Evolutionary conservation across 2,888 invertebrate species (phyloP), one percentile per base, ranked within the genome.

Genomic region (Oscheius sp.): DNA sequence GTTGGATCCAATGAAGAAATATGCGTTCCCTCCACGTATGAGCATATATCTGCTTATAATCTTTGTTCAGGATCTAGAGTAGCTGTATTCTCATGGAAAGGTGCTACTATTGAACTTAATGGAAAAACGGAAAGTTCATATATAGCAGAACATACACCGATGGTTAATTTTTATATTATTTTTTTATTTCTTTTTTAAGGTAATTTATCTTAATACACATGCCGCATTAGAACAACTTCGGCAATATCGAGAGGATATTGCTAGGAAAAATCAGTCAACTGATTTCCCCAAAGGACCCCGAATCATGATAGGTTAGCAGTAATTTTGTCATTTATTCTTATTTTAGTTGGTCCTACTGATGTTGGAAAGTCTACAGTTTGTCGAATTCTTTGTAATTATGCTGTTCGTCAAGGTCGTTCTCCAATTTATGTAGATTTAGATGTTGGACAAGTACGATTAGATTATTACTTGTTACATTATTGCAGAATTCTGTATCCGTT

Each of bases 341-440:
- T n/a, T 70, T 44, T 68, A 75, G 77, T 77, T 17, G 86, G 98
- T 0, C 97, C 97, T 0, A 91, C 91, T 41, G 97, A 97, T 87
- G 97, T 97, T 1, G 98, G 98, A 20, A 98, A 98, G 87, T 93
- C 93, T 0, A 96, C 97, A 0, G 87, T 98, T 1, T 92, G 92
- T 66, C 90, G 92, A 72, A 90, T 98, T 74, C 89, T 98, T 5
- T 88, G 96, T 0, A 98, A 98, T 88, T 98, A 97, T 87, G 95
- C 94, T 0, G 95, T 95, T 0, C 89, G 97, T 72, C 91, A 94
- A 89, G 88, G 88, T 1, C 78, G 89, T 41, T 86, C 88, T 24
- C 97, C 97, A 0, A 91, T 97, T 67, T 94, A 91, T 87, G 94
- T 95, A 0, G 97, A 98, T 85, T 88, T 97, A 36, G 97, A 98